Base-by-base conservation (phyloP, 2,797 vertebrate genomes). In the Spea hammondii region DNA sequence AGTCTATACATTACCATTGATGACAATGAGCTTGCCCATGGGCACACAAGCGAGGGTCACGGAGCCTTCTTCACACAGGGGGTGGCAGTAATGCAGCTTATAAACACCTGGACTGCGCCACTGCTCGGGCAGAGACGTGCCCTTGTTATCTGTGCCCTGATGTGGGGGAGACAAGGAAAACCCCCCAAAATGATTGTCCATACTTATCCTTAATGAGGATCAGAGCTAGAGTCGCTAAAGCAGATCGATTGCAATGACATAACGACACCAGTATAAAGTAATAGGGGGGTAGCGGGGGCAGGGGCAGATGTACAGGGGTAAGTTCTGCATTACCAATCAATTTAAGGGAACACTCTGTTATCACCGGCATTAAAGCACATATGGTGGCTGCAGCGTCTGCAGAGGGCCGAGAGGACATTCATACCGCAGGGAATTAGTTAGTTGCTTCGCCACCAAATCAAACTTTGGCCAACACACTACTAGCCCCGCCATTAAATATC, bases 51-150 rank as follows among this genome's bases (percentile, higher is more conserved):
- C 90, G 85, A 96, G 89, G 5, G 88, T 87, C n/a, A 91, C 92
- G 44, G 85, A 84, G 85, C 94, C 93, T 62, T 87, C 88, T 13
- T 92, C 94, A 0, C 96, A 97, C 77, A 96, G 92, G 0, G 94
- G 92, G 32, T 99, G 97, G 0, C 83, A 74, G 83, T 98, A 99
- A 72, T 91, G 91, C n/a, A 99, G 90, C 72, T 85, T 94, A 83
- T 95, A 99, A 76, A 95, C 85, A 0, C 95, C 94, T 0, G 78
- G 84, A 0, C 88, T 89, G 74, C 91, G 91, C 97, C 97, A 99
- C 0, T 90, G 92, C 47, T 87, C 86, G 0, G 96, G 97, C 96
- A 99, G 97, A 74, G 91, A 87, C 1, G 85, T 81, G 0, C 90
- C 53, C 82, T 89, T 93, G 80, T 86, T 85, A 85, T 90, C 93